Conservation (phyloP, 2,113 vertebrate species). For the Thamnaconus septentrionalis region DNA sequence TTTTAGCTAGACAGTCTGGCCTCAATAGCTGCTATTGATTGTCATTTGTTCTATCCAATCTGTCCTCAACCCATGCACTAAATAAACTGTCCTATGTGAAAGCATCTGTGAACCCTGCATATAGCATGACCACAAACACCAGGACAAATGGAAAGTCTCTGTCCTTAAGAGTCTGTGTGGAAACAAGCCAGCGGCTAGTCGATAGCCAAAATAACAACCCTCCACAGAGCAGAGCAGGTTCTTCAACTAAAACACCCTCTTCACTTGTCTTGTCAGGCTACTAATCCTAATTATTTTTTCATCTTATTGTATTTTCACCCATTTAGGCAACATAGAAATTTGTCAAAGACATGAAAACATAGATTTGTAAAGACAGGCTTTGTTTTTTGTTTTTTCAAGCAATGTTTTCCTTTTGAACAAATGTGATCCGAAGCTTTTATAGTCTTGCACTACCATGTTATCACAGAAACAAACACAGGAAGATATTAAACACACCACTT, state of each 20-base stretch:
- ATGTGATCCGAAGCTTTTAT: too few relatives aligned
- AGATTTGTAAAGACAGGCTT: too few relatives aligned
- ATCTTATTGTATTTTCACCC: too few relatives aligned
- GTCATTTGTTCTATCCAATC: conserved; percentile 4
- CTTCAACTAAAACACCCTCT: background rate
- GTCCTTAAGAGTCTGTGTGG: conserved; percentile 49
- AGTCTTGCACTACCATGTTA: too few relatives aligned
- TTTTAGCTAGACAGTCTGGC: conserved; percentile 19
- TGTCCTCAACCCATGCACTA: conserved; percentile 3
- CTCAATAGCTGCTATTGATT: conserved; percentile 36
- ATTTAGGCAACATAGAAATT: too few relatives aligned
- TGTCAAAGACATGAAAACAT: too few relatives aligned
- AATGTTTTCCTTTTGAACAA: too few relatives aligned
- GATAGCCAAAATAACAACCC: conserved; percentile 6
- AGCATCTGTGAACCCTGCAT: conserved; percentile 27
- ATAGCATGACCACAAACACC: background rate
- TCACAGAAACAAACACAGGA: too few relatives aligned
- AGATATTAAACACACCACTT: too few relatives aligned
- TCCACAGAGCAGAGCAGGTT: conserved; percentile 5
- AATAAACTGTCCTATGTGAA: conserved; percentile 17
- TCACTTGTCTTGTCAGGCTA: too few relatives aligned
- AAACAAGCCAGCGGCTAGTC: conserved; percentile 37
- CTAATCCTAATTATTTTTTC: too few relatives aligned
- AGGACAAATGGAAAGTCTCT: conserved; percentile 54
- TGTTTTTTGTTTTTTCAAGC: too few relatives aligned